These are phyloP conservation scores for Caenorhabditis afra DNA, from an alignment of 2,888 invertebrate genomes.

Conservation along the genomic window DNA sequence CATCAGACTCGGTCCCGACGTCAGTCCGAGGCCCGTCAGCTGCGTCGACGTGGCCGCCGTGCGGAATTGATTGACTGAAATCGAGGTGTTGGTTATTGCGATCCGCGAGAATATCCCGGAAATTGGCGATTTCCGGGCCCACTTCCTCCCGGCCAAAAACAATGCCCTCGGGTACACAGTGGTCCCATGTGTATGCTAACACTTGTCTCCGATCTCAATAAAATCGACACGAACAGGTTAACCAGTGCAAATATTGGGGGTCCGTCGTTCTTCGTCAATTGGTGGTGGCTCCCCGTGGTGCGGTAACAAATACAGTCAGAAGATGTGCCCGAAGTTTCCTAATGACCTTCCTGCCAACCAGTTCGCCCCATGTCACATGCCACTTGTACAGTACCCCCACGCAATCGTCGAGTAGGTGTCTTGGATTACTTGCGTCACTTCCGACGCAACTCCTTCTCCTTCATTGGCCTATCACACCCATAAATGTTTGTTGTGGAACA, in stretches of 20 bases:
- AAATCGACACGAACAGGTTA: slow-evolving; percentile 32
- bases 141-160: slow-evolving; percentile 26
- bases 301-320: slow-evolving; percentile 32
- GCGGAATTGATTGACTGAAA: slow-evolving; percentile 58
- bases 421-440: slow-evolving; percentile 55
- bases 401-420: slow-evolving; percentile 47
- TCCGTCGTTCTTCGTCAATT: slow-evolving; percentile 35
- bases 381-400: slow-evolving; percentile 29
- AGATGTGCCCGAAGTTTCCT: slow-evolving; percentile 9
- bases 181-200: slow-evolving; percentile 50
- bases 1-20: slow-evolving; percentile 30
- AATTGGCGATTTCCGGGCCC: slow-evolving; percentile 27
- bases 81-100: neutral
- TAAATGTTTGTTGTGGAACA: slow-evolving; percentile 52
- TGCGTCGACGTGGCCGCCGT: slow-evolving; percentile 22
- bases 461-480: slow-evolving; percentile 20
- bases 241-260: slow-evolving; percentile 37
- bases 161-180: slow-evolving; percentile 35
- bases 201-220: slow-evolving; percentile 46
- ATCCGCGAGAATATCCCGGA: slow-evolving; percentile 15
- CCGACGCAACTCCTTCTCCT: slow-evolving; percentile 47
- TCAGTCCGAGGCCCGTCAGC: slow-evolving; percentile 12
- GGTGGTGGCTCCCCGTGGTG: slow-evolving; percentile 38
- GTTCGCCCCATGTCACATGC: slow-evolving; percentile 28
- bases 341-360: slow-evolving; percentile 33